Conservation (phyloP, 2,888 invertebrate species). For the Unio pictorum region DNA sequence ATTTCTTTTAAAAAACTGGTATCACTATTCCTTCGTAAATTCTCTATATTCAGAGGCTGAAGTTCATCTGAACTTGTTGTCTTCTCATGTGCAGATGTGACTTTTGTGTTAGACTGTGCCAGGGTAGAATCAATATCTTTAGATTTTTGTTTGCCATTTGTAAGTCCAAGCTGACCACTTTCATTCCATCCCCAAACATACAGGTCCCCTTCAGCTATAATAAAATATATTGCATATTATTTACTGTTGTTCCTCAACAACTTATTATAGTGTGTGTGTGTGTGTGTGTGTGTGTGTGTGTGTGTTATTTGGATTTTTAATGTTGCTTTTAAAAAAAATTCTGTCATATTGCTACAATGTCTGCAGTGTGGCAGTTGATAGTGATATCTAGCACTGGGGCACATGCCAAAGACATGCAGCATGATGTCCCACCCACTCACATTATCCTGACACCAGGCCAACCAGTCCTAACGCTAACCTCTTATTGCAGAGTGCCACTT, state of each 20-base stretch:
- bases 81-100: no score
- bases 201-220: constrained; percentile 78
- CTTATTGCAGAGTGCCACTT: no score
- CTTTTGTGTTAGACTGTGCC: neutral
- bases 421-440: no score
- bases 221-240: neutral
- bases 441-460: no score
- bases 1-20: neutral
- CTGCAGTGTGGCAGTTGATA: no score
- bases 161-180: constrained; percentile 86
- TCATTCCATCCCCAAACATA: constrained; percentile 95
- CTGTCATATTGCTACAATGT: no score
- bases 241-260: neutral
- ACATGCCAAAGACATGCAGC: no score
- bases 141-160: constrained; percentile 18
- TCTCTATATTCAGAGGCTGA: neutral
- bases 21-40: neutral
- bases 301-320: no score
- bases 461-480: no score
- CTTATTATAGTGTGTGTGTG: neutral
- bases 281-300: no score
- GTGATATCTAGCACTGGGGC: no score
- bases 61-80: neutral
- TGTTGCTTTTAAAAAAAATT: no score
- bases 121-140: neutral